Evolutionary conservation across 92 coral and sea anemone species (phyloP), one percentile per base, ranked within the genome.

Genomic region (Virgularia gustaviana): DNA sequence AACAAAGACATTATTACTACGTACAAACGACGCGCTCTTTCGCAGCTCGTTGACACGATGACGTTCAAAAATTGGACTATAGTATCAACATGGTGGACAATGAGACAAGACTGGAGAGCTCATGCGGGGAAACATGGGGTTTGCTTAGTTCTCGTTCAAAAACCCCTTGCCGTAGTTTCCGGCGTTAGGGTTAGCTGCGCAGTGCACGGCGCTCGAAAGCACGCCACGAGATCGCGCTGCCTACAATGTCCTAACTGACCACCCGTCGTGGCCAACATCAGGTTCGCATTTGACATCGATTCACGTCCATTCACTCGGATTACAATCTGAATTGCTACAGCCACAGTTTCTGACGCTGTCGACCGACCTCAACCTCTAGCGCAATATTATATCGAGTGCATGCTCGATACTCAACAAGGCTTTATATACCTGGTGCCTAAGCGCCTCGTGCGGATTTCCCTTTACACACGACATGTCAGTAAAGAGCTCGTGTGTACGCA

Each of bases 241-340:
- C n/a, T n/a, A 68, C 55, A 49, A 49, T 68, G 62, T 31, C 75
- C 25, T 51, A 68, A 68, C 75, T 68, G 44, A 68, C 75, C 75
- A 30, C 75, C 75, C 62, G 61, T 68, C 9, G 75, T 11, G 29
- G 16, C 55, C 72, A 10, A 65, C 56, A 42, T 66, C 73, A 47
- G 33, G 35, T 32, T 34, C 2, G 57, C 22, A 56, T 68, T 68
- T 68, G 61, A 66, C 33, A 66, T 18, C 57, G 57, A 68, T 68
- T 34, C 54, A 44, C 43, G 55, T 3, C 45, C 75, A 49, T 68
- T 49, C 75, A 68, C 61, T 68, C 75, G 35, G 13, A 47, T 68
- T 68, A 68, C 75, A 47, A 49, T 53, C 20, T 47, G 61, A 31
- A 68, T 68, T 30, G 35, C 60, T 47, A 25, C 3, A 47, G 18